Base-by-base conservation (phyloP, 2,888 invertebrate genomes). In the Chironomus riparius region DNA sequence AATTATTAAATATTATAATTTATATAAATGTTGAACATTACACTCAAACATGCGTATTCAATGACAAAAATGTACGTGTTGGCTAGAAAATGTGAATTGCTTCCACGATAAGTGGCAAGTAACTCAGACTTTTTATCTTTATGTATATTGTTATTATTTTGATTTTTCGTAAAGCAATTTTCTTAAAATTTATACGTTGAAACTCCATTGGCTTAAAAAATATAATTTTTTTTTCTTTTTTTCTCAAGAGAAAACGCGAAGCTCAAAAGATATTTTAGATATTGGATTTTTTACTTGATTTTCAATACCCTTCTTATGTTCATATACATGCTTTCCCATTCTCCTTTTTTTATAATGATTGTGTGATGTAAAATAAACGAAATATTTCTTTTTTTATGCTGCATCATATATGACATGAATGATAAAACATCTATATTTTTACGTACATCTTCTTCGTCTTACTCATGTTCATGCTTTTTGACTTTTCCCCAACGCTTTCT, bases 371-470 rank as follows among this genome's bases (percentile, higher is more conserved):
- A 65, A 65, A 56, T 56, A 65, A 38, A 65, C 65, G 65, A 65
- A 65, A 65, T 65, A 65, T 74, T 74, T 68, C 62, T 48, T 73
- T 21, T 38, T 38, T 47, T 28, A 28, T 71, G 47, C 68, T 74
- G 74, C 74, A 74, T 74, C 74, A 68, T 68, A 50, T 50, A 47
- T 68, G 68, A 74, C 74, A 65, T 74, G 74, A 74, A 74, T 68
- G 74, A 74, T 74, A 74, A 74, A 74, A 74, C 68, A 74, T 74
- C 74, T 47, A 74, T 68, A 74, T 68, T 68, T 74, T 74, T 48
- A 65, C 61, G 47, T 47, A 24, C 24, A 47, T 24, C 50, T 22
- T 50, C 15, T 47, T 71, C 21, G 7, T 71, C 22, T 50, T 22
- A 18, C 22, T 50, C 56, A 47, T 13, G 22, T 47, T 71, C 22